Percentiles rank a stretch among this genome's conserved stretches.
These are phyloP conservation scores for Drosophila villosipedis DNA, from an alignment of 2,888 invertebrate species.

Conservation along the genomic window DNA sequence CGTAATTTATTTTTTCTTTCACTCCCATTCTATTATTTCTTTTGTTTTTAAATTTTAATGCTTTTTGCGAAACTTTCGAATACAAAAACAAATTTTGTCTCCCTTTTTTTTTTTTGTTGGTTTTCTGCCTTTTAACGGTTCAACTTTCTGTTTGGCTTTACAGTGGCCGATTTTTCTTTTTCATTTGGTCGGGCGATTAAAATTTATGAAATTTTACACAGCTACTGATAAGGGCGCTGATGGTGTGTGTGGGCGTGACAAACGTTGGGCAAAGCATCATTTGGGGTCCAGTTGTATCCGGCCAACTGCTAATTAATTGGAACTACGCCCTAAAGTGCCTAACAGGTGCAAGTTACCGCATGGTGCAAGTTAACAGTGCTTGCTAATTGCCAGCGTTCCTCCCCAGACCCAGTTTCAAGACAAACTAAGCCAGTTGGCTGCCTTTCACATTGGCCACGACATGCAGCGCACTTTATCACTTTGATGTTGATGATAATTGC, in stretches of 20 bases:
- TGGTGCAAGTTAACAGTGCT: conserved; percentile 11
- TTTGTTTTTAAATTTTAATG: conserved; percentile 66
- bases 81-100: conserved; percentile 20
- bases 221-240: conserved; percentile 37
- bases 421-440: conserved; percentile 3
- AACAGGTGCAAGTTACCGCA: conserved; percentile 21
- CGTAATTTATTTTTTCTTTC: conserved; percentile 22
- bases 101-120: conserved; percentile 10
- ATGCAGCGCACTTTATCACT: conserved; percentile 68
- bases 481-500: conserved; percentile 71
- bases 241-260: conserved; percentile 8
- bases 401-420: background rate
- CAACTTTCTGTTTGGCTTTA: conserved; percentile 60
- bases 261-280: conserved; percentile 52
- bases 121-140: conserved; percentile 64
- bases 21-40: conserved; percentile 2
- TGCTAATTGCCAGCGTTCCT: conserved; percentile 2
- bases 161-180: conserved; percentile 52
- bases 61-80: conserved; percentile 65
- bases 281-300: conserved; percentile 53
- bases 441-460: conserved; percentile 33
- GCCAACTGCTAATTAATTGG: conserved; percentile 63
- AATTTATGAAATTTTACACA: conserved; percentile 66
- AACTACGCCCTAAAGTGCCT: conserved; percentile 38
- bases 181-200: conserved; percentile 47